Evolutionary conservation across 2,113 vertebrate genomes (phyloP).

Genomic region (Glaucidium brasilianum): DNA sequence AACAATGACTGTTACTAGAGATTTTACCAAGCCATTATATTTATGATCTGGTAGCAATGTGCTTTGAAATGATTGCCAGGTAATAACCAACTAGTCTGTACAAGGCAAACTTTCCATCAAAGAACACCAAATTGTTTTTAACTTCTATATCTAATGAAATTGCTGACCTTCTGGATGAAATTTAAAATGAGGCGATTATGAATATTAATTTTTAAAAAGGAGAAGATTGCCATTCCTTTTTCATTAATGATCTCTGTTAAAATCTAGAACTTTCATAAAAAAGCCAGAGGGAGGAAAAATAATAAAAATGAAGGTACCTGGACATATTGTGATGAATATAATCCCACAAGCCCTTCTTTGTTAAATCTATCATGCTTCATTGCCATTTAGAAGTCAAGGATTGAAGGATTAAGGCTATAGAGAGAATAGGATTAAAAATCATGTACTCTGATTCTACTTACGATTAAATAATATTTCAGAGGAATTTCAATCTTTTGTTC

Average conservation of each 20-base stretch:
- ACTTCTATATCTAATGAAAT: not conserved
- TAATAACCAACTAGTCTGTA: not conserved
- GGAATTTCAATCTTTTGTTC: not conserved
- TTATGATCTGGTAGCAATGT: not conserved
- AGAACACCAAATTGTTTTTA: not conserved
- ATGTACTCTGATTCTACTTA: not conserved
- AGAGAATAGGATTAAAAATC: not conserved
- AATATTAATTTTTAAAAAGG: conserved; percentile 1
- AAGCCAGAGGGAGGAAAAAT: not conserved
- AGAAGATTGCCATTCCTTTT: conserved; percentile 1
- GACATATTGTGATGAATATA: not conserved
- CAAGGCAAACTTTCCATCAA: not conserved
- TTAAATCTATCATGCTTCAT: not conserved
- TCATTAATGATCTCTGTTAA: not conserved
- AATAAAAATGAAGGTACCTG: not conserved
- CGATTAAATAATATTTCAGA: conserved; percentile 21
- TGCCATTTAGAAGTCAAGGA: conserved; percentile 4
- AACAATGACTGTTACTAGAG: not conserved
- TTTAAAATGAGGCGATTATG: not conserved
- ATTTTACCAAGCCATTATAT: not conserved
- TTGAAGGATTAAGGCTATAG: not conserved
- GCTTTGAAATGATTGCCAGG: not conserved
- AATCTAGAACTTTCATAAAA: not conserved
- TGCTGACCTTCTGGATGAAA: not conserved
- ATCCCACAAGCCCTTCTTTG: not conserved